Percentiles rank a stretch among this genome's conserved stretches.
Evolutionary conservation across 2,888 invertebrate species (phyloP).

Genomic region (Uloborus plumipes): DNA sequence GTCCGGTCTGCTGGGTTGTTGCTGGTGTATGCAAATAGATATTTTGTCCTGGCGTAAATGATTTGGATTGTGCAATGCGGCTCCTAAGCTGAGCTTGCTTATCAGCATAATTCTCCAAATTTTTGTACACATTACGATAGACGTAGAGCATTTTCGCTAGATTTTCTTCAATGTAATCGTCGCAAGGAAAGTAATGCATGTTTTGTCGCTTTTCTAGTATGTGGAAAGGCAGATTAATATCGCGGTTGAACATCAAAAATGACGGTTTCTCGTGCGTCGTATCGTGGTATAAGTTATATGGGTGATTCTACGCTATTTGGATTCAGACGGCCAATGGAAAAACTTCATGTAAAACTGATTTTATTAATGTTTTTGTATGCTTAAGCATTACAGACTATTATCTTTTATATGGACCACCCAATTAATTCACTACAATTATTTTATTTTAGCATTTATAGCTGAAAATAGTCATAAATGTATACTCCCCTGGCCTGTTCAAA

Average conservation of each 20-base stretch:
- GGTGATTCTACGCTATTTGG: no score
- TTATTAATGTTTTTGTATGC: no score
- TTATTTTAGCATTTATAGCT: no score
- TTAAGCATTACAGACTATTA: no score
- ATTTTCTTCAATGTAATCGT: conserved; percentile 16
- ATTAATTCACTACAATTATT: no score
- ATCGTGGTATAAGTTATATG: conserved; percentile 20
- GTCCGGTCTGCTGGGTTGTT: conserved; percentile 3
- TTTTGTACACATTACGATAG: conserved; percentile 6
- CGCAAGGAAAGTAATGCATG: conserved; percentile 4
- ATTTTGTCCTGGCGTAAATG: conserved; percentile 7
- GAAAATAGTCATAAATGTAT: no score
- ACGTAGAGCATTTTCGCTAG: conserved; percentile 11
- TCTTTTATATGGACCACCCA: no score
- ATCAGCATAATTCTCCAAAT: background rate
- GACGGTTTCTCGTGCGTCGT: background rate
- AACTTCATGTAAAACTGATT: no score
- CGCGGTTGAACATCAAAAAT: conserved; percentile 3
- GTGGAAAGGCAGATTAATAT: conserved; percentile 12
- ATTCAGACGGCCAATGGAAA: no score
- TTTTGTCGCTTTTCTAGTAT: background rate
- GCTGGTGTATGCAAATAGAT: background rate
- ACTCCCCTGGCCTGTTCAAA: no score
- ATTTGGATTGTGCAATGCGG: conserved; percentile 5
- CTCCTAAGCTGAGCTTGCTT: conserved; percentile 2